phyloP scores from a whole-genome alignment of 2,113 vertebrate species.

The Conger conger region DNA sequence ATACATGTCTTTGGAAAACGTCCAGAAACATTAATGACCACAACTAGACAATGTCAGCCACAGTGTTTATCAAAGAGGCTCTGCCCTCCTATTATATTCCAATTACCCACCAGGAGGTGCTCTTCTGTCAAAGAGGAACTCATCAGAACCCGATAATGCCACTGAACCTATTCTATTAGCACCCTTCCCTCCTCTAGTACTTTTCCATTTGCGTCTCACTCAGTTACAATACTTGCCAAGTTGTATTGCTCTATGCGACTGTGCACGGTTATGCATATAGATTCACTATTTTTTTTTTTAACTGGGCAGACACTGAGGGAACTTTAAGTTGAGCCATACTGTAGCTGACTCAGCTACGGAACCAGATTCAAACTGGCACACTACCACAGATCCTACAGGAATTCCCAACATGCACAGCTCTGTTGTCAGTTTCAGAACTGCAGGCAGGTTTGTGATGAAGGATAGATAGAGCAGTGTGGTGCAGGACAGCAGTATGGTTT shows the following conservation, averaged over 20 bases:
- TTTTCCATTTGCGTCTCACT: background rate
- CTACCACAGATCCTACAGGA: background rate
- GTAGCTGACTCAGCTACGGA: background rate
- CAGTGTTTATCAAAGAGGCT: background rate
- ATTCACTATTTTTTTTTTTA: background rate
- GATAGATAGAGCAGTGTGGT: background rate
- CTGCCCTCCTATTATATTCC: background rate
- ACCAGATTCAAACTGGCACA: background rate
- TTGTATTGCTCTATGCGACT: background rate
- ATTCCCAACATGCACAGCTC: background rate
- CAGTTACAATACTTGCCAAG: background rate
- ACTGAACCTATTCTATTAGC: background rate
- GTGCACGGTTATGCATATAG: background rate
- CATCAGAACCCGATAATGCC: background rate
- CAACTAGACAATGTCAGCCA: background rate
- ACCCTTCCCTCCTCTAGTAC: too few relatives aligned
- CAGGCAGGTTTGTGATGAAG: background rate
- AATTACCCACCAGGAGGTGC: background rate
- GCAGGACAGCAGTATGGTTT: background rate
- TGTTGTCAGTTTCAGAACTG: background rate
- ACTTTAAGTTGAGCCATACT: background rate
- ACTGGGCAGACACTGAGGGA: background rate
- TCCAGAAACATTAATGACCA: background rate
- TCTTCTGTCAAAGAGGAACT: background rate
- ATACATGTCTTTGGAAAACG: background rate